Conservation (phyloP, 2,888 invertebrate genomes). For the Nasonovia ribisnigri region DNA sequence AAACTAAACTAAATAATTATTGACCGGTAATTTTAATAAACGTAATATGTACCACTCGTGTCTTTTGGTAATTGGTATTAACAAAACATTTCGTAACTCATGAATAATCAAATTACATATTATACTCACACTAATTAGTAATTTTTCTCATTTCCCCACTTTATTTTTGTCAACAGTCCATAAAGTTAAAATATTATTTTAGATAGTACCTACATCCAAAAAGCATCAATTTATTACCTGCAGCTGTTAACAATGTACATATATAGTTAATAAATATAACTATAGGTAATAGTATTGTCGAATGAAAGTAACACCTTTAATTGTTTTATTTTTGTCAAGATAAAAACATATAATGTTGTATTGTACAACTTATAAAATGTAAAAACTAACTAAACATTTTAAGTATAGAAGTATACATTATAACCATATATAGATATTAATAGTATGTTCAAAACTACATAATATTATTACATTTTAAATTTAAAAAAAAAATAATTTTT, state of each 20-base stretch:
- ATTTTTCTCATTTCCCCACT: background rate
- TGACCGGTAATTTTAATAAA: background rate
- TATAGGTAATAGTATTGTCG: too few relatives aligned
- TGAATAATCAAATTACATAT: background rate
- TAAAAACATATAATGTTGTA: background rate
- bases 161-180: background rate
- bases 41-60: background rate
- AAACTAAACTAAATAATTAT: background rate
- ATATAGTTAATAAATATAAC: background rate
- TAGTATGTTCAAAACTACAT: background rate
- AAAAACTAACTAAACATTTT: background rate
- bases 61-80: background rate
- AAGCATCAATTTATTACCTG: background rate
- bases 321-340: background rate
- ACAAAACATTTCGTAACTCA: background rate
- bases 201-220: background rate
- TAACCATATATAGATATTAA: background rate
- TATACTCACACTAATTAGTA: background rate
- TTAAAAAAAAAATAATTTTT: background rate
- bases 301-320: background rate
- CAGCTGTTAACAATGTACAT: background rate
- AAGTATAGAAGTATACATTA: background rate
- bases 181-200: background rate
- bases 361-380: background rate
- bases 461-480: background rate